These are phyloP conservation scores for Actias luna DNA, from an alignment of 2,888 invertebrate species.

Conservation along the genomic window DNA sequence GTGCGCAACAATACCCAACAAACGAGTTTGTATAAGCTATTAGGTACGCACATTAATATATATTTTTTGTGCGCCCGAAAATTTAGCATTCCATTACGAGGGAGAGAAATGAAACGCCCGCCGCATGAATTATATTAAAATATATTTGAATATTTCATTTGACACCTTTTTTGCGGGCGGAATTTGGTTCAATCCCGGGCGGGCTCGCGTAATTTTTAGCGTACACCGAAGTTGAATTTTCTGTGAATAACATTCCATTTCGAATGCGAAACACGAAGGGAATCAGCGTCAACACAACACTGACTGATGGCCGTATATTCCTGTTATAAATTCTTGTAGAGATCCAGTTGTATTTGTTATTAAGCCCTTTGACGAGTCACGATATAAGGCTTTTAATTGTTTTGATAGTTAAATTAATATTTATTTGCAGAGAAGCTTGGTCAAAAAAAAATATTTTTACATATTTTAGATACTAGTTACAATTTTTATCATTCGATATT, in stretches of 20 bases:
- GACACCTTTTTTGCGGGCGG: conserved; percentile 80
- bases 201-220: conserved; percentile 78
- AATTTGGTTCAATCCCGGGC: conserved; percentile 78
- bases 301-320: conserved; percentile 70
- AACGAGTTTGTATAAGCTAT: conserved; percentile 83
- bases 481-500: background rate
- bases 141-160: conserved; percentile 83
- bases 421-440: too few species aligned
- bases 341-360: conserved; percentile 56
- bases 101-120: conserved; percentile 82
- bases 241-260: conserved; percentile 80
- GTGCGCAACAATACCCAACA: conserved; percentile 82
- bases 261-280: conserved; percentile 73
- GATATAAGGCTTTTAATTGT: background rate
- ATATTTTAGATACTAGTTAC: too few species aligned
- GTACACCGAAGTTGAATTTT: conserved; percentile 74
- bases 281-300: conserved; percentile 77
- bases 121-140: conserved; percentile 83
- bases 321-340: conserved; percentile 69
- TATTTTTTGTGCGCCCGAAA: conserved; percentile 82
- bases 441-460: too few species aligned
- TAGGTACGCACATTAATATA: conserved; percentile 83
- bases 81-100: conserved; percentile 82
- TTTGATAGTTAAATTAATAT: background rate
- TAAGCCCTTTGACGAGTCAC: conserved; percentile 21